These are phyloP conservation scores for Taxidea taxus DNA, from an alignment of 2,113 vertebrate genomes.

Conservation along the genomic window DNA sequence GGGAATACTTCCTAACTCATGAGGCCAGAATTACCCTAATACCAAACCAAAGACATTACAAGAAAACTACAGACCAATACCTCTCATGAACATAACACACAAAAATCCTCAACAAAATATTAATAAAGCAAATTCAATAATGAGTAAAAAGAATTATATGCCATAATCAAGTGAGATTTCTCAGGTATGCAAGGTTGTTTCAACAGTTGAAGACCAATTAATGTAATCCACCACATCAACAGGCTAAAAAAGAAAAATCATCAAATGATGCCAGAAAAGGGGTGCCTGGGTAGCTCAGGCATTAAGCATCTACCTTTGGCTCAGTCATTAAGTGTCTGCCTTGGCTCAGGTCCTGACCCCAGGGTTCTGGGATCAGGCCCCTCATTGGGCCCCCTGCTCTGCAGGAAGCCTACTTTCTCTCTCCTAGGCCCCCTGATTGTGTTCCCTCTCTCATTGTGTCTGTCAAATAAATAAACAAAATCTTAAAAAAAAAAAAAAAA, in stretches of 20 bases:
- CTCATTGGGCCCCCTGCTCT: too few relatives aligned
- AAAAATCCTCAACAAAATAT: neutral
- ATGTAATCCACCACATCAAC: neutral
- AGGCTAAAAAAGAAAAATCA: neutral
- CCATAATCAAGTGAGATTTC: neutral
- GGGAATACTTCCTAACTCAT: neutral
- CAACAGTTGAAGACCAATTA: neutral
- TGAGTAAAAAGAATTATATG: neutral
- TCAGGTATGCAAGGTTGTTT: neutral
- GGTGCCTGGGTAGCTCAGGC: too few relatives aligned
- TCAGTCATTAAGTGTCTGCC: too few relatives aligned
- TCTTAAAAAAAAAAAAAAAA: neutral
- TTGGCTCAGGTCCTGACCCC: too few relatives aligned
- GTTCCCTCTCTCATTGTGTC: too few relatives aligned
- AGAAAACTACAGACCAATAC: neutral
- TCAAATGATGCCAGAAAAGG: neutral
- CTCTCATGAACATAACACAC: neutral
- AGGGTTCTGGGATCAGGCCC: too few relatives aligned
- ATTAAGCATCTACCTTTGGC: too few relatives aligned
- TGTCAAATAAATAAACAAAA: too few relatives aligned
- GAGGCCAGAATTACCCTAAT: neutral
- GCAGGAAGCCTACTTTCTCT: too few relatives aligned
- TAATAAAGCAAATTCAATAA: neutral
- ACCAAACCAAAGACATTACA: slow-evolving; percentile 20
- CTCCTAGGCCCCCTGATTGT: too few relatives aligned